Conservation (phyloP, 2,113 vertebrate genomes). For the Rhineura floridana region DNA sequence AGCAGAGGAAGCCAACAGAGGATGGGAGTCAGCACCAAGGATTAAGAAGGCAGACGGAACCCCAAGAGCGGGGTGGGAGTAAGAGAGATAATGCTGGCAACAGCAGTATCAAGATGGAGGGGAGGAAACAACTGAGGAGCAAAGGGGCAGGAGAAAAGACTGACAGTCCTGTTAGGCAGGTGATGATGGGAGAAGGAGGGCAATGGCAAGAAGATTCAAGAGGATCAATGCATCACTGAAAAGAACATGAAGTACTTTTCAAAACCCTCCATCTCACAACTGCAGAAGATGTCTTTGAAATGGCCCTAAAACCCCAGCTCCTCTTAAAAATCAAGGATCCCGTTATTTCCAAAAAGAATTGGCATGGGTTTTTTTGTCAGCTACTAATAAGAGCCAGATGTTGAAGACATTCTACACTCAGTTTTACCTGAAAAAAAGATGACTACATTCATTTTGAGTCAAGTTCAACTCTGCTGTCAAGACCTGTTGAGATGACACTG, state of each 20-base stretch:
- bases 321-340: fast-evolving
- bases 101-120: not conserved
- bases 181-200: not conserved
- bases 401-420: not conserved
- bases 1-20: not conserved
- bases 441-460: not conserved
- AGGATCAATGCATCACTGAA: not conserved
- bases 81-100: too few relatives aligned
- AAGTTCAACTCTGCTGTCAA: not conserved
- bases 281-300: not conserved
- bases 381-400: not conserved
- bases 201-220: too few relatives aligned
- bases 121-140: not conserved
- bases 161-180: not conserved
- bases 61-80: not conserved
- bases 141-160: too few relatives aligned
- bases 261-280: too few relatives aligned
- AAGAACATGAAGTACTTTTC: not conserved
- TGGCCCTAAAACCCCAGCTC: not conserved
- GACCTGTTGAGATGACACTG: not conserved
- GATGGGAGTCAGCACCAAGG: not conserved
- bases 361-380: not conserved
- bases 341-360: not conserved
- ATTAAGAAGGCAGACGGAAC: not conserved
- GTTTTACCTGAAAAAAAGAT: slow-evolving; percentile 13